Base-by-base conservation (phyloP, 1,140 invertebrate genomes). In the Panagrolaimus sp. region DNA sequence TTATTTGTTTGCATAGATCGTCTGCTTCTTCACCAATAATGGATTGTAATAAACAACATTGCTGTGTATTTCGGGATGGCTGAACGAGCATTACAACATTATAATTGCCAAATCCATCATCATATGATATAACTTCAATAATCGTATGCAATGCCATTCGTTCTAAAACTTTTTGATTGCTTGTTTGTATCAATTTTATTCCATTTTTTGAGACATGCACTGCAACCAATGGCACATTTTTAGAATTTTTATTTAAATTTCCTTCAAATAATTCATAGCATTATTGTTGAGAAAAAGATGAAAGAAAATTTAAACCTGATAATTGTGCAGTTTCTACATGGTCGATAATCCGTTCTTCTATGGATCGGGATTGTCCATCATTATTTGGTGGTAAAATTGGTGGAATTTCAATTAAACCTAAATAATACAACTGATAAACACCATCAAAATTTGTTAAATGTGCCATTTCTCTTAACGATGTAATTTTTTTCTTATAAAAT, bases 31-130 rank as follows among this genome's bases (percentile, higher is more conserved):
- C 51, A 4, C 51, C 51, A 27, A 27, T 57, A 20, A 57, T 27
- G n/a, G 51, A 57, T 27, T 57, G 51, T 25, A 57, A 16, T 16
- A 57, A 20, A 57, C 27, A 27, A 16, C 51, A 57, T 25, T 25
- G 20, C n/a, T 57, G 51, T 27, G 51, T 57, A 27, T 27, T 57
- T 9, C 20, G 51, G 11, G 27, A 20, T 25, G 51, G 51, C 20
- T 57, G 51, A 20, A 57, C 20, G 4, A 57, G n/a, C 51, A 57
- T 20, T 11, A 57, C 51, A 27, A 57, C 51, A 57, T 57, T 57
- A 27, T 57, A 57, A 57, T 57, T 20, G 20, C 51, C 51, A 57
- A 57, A 57, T 20, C 51, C 51, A 27, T 57, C 51, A 27, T 57
- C 51, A 27, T 57, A 57, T 11, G 51, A 57, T 27, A 27, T 57